phyloP scores from a whole-genome alignment of 1,140 invertebrate genomes.

The Drosophila pseudoobscura region DNA sequence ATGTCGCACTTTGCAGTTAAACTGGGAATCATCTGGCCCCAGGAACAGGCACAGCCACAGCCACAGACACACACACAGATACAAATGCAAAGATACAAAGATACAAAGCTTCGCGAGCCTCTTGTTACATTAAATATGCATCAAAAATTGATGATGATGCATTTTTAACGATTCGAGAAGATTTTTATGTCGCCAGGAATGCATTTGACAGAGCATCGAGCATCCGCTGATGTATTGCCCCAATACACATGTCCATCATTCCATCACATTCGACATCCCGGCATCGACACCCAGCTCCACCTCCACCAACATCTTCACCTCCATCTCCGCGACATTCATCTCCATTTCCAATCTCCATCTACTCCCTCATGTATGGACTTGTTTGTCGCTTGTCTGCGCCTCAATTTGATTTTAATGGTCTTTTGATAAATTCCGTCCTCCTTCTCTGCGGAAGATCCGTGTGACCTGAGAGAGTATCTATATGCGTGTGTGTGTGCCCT shows the following conservation, averaged over 20 bases:
- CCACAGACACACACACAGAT: neutral
- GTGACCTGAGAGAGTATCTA: neutral
- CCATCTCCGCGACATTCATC: conserved; percentile 3
- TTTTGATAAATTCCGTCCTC: conserved; percentile 65
- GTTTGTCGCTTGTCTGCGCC: conserved; percentile 54
- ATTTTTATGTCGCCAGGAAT: conserved; percentile 69
- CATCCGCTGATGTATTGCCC: conserved; percentile 45
- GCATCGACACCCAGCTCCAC: neutral
- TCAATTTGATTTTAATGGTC: conserved; percentile 77
- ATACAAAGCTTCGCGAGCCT: conserved; percentile 26
- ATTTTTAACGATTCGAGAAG: conserved; percentile 79
- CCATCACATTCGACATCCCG: conserved; percentile 44
- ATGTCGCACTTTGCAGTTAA: conserved; percentile 78
- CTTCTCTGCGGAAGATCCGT: neutral
- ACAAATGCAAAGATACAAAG: conserved; percentile 32
- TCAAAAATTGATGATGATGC: conserved; percentile 82
- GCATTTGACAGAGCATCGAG: conserved; percentile 73
- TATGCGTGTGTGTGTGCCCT: conserved; percentile 31
- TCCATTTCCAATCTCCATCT: conserved; percentile 19
- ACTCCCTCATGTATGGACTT: conserved; percentile 33
- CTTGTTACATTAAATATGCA: conserved; percentile 79
- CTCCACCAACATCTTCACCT: neutral
- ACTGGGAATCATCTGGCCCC: conserved; percentile 9
- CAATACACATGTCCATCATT: conserved; percentile 48
- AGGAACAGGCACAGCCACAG: neutral